A percentile compares a stretch with the other conserved stretches of the same genome.
Conservation (phyloP, 2,888 invertebrate species). For the Podotricha telesiphe region DNA sequence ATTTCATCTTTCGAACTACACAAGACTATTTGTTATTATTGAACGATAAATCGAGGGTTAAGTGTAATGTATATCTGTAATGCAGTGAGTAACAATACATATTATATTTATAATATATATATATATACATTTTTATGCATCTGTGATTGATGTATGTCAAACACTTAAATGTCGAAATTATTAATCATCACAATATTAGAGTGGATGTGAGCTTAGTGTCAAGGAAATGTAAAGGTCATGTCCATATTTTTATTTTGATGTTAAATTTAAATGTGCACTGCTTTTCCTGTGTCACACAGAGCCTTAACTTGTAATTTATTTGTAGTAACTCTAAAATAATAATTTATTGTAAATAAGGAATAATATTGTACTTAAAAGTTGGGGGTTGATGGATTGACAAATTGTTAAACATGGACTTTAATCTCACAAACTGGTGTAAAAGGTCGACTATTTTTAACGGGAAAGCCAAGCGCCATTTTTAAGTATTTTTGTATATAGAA, state of each 20-base stretch:
- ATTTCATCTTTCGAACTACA: no score
- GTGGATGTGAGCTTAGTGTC: conserved; percentile 12
- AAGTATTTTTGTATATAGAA: conserved; percentile 21
- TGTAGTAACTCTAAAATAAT: conserved; percentile 44
- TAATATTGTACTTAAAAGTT: conserved; percentile 76
- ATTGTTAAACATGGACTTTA: conserved; percentile 26
- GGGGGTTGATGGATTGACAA: conserved; percentile 60
- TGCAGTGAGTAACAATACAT: conserved; percentile 60
- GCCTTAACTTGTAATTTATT: conserved; percentile 74
- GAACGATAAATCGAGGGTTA: conserved; percentile 14
- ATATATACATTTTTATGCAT: conserved; percentile 48
- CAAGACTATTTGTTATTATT: no score
- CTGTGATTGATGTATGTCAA: conserved; percentile 48
- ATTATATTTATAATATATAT: conserved; percentile 49
- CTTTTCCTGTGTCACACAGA: conserved; percentile 58
- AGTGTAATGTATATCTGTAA: conserved; percentile 55
- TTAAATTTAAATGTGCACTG: conserved; percentile 52
- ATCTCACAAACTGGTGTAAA: not conserved
- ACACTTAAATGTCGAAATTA: conserved; percentile 33
- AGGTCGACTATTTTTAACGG: not conserved
- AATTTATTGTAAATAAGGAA: conserved; percentile 75
- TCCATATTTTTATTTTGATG: conserved; percentile 21
- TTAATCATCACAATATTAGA: conserved; percentile 12
- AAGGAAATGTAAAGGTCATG: not conserved
- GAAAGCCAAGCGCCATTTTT: conserved; percentile 7